Base-by-base conservation (phyloP, 2,888 invertebrate genomes). In the Silvanus unidentatus region DNA sequence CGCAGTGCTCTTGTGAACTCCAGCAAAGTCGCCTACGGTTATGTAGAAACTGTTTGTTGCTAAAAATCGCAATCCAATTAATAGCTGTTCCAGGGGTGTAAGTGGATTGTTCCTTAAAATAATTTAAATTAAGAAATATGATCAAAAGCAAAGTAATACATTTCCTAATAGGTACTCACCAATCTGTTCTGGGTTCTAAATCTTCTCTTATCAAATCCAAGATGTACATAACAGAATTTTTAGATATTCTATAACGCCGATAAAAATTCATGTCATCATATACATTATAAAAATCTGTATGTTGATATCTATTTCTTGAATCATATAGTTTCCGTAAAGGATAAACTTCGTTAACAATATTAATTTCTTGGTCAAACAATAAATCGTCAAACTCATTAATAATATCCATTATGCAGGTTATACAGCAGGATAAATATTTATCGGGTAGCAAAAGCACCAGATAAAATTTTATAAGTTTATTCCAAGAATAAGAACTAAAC, bases 21-120 rank as follows among this genome's bases (percentile, higher is more conserved):
- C 48, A 2, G 29, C 37, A 47, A 52, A 54, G 38, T 54, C 47
- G 11, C 39, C 50, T 14, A 47, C 34, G 8, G 45, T 30, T 15
- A 45, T 32, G 36, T 46, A 40, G 42, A 52, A 44, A 10, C 38
- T 41, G 29, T 44, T 45, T 8, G 45, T 37, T 15, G 49, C 49
- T 42, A 45, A 9, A n/a, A 32, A 11, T 32, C 32, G 4, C 12
- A 32, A 32, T 12, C 11, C 32, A 11, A 32, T 32, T 11, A 32
- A 12, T 5, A 32, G 10, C n/a, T 32, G 32, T 32, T 32, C 11
- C n/a, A 32, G 12, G 12, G 32, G 32, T 8, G 5, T 11, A 8
- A 32, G 4, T 32, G 32, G 32, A 5, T 32, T 32, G 10, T 32
- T 32, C 12, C 32, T 32, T n/a, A 28, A 28, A 28, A n/a, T 32